Evolutionary conservation across 1,140 invertebrate species (phyloP), one percentile per base, ranked within the genome.

Genomic region (Drosophila tristis): DNA sequence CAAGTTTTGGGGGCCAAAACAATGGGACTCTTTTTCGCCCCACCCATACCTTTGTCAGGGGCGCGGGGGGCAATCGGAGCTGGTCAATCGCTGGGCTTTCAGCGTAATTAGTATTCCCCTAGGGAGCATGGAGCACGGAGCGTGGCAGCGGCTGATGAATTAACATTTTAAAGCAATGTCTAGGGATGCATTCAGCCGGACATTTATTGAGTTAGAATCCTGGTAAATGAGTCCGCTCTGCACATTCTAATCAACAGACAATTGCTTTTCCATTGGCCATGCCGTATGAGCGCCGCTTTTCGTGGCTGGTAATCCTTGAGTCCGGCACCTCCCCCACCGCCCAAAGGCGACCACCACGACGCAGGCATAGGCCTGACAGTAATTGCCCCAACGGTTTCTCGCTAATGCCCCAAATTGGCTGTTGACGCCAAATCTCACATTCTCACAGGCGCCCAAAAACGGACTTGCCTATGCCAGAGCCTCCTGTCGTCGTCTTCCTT

Each of bases 321-420:
- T 29, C 39, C 49, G 43, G 25, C 53, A n/a, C n/a, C 13, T 23
- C 42, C 51, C 47, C 70, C 50, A n/a, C 48, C 50, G 15, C 48
- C 68, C 73, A 66, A 44, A 60, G 16, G 16, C 65, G 80, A 47
- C 9, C 9, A 5, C 35, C 35, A 39, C 59, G 55, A 72, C 55
- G 43, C 66, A 84, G 35, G 11, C 35, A 39, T 39, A 39, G 13
- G 65, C 79, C 31, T 80, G 84, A 89, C 84, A 84, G 68, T 89
- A 89, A 89, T 89, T 89, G 79, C 55, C 35, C 78, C 79, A 84
- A 89, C 84, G 79, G 84, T 89, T 84, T 84, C 35, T 79, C 84
- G 84, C 84, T 89, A 89, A 89, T 89, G 80, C 84, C 63, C 61
- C 67, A 89, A 89, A 89, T 89, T 89, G 84, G 84, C 84, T 89